phyloP scores from a whole-genome alignment of 2,888 invertebrate genomes.

The Arge pagana region DNA sequence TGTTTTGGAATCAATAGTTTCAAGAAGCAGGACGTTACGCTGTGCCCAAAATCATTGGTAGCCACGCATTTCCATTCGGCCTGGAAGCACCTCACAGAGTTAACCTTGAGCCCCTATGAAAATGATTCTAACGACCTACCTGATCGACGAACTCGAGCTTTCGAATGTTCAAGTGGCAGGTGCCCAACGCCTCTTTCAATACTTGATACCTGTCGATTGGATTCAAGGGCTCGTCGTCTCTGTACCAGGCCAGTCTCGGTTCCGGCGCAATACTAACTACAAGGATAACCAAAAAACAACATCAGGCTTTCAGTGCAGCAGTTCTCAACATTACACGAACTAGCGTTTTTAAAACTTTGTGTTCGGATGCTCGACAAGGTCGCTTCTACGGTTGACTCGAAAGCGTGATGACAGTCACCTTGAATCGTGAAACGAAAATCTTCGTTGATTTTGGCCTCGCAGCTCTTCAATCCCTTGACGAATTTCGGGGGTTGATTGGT shows the following conservation, averaged over 20 bases:
- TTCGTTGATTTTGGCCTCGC: conserved; percentile 83
- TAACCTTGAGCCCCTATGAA: background rate
- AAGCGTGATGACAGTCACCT: conserved; percentile 59
- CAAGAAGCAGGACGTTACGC: conserved; percentile 84
- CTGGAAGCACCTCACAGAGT: conserved; percentile 38
- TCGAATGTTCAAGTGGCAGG: conserved; percentile 74
- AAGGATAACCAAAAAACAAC: no score
- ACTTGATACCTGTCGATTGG: conserved; percentile 74
- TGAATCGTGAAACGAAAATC: conserved; percentile 79
- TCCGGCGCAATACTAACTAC: conserved; percentile 79
- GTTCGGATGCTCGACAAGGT: background rate
- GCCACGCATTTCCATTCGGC: conserved; percentile 93
- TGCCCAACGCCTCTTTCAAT: conserved; percentile 71
- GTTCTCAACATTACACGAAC: background rate
- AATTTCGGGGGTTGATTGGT: conserved; percentile 85
- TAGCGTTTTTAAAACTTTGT: conserved; percentile 1
- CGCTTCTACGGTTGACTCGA: background rate
- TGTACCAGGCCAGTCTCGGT: conserved; percentile 84
- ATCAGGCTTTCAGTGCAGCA: conserved; percentile 3
- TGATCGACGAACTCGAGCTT: conserved; percentile 82
- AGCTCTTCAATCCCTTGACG: conserved; percentile 78
- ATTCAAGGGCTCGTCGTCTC: conserved; percentile 77
- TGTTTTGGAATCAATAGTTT: conserved; percentile 85
- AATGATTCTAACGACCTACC: conserved; percentile 41
- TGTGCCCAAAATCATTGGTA: conserved; percentile 86